Conservation (phyloP, 2,113 vertebrate genomes). For the Rhinichthys klamathensis region DNA sequence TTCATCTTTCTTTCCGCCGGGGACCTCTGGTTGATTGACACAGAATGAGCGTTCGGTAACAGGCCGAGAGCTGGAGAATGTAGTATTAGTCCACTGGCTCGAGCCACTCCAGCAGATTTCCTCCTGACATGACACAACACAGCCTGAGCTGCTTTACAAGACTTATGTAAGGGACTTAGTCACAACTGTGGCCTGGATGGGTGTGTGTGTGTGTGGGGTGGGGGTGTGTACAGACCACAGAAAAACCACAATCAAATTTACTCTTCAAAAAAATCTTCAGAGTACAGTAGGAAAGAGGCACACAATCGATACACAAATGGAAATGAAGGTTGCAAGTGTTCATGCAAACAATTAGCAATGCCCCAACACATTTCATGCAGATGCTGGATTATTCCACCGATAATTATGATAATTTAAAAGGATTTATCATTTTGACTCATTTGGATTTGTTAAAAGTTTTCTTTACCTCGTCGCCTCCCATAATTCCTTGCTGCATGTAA, state of each 20-base stretch:
- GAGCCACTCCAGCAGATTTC: constrained; percentile 63
- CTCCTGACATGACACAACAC: constrained; percentile 67
- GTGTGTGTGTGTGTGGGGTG: constrained; percentile 48
- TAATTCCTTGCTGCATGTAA: constrained; percentile 99
- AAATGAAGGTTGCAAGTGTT: constrained; percentile 36
- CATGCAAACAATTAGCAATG: constrained; percentile 46
- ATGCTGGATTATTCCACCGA: background rate
- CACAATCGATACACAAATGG: constrained; percentile 36
- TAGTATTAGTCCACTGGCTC: constrained; percentile 53
- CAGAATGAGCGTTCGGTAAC: background rate
- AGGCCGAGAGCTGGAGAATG: background rate
- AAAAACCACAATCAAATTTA: constrained; percentile 29
- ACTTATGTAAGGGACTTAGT: constrained; percentile 64
- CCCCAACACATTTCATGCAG: constrained; percentile 46
- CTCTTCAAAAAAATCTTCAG: constrained; percentile 6
- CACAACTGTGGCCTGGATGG: constrained; percentile 44
- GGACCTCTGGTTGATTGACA: too few species aligned
- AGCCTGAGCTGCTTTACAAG: constrained; percentile 61
- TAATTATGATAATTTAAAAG: background rate
- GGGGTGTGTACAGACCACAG: background rate
- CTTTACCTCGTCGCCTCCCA: constrained; percentile 99
- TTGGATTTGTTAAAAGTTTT: constrained; percentile 48
- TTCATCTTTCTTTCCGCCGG: too few species aligned
- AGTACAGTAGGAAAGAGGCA: background rate
- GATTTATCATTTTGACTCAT: background rate